These are phyloP conservation scores for Perccottus glenii DNA, from an alignment of 2,113 vertebrate genomes.

Conservation along the genomic window DNA sequence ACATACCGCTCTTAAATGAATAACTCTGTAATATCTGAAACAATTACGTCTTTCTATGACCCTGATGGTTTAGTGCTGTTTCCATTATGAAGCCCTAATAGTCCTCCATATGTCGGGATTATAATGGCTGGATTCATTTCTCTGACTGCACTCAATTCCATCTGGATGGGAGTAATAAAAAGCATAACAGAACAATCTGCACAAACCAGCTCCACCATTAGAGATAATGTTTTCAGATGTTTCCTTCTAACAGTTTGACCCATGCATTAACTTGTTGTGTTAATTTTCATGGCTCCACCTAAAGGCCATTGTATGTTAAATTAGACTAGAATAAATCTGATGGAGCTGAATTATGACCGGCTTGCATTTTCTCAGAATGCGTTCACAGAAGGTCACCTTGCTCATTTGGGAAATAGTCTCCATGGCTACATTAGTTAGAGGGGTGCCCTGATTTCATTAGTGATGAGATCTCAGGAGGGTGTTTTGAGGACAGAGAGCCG, in stretches of 20 bases:
- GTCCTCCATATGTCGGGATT: not conserved
- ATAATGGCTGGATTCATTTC: conserved; percentile 4
- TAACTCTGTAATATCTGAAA: not conserved
- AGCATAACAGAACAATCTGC: conserved; percentile 6
- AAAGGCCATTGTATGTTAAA: conserved; percentile 26
- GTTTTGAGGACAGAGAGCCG: conserved; percentile 48
- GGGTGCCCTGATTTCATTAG: conserved; percentile 66
- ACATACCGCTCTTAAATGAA: not conserved
- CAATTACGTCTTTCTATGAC: not conserved
- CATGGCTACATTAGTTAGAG: conserved; percentile 70
- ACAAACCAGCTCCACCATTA: not conserved
- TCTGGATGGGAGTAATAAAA: not conserved
- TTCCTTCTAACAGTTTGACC: not conserved
- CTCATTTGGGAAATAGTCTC: conserved; percentile 72
- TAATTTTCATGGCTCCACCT: conserved; percentile 14
- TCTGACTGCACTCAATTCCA: conserved; percentile 7
- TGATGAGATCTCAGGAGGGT: conserved; percentile 67
- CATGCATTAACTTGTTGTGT: conserved; percentile 11
- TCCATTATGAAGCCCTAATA: not conserved
- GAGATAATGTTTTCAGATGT: conserved; percentile 4
- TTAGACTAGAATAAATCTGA: conserved; percentile 24
- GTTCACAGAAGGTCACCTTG: conserved; percentile 65
- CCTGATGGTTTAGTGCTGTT: not conserved
- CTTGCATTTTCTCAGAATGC: conserved; percentile 56
- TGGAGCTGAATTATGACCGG: conserved; percentile 43